Evolutionary conservation across 2,113 vertebrate species (phyloP), one percentile per base, ranked within the genome.

Genomic region (Thunnus maccoyii): DNA sequence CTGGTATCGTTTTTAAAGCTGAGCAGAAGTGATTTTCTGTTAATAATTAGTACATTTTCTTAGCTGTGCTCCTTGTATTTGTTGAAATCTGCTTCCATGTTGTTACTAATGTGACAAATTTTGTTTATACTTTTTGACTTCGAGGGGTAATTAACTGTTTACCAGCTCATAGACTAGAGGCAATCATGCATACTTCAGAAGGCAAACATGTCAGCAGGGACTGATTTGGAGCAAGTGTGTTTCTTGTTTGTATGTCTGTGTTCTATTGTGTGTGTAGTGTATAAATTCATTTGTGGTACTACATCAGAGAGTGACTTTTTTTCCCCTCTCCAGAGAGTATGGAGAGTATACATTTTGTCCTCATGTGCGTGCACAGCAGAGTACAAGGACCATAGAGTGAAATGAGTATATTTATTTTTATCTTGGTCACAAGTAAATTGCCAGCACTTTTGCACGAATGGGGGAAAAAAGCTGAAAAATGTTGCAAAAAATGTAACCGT

Each of bases 71-170:
- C 18, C 16, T 30, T 67, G 61, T 18, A 16, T 65, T 73, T 69
- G 44, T 50, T 56, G 2, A 83, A 61, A 80, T 80, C 22, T 51
- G 66, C 64, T 25, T 67, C 56, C 48, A 55, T 46, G 77, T 67
- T 44, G 66, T 68, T 44, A 76, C 48, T 65, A 69, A 83, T 56
- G 30, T 84, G 83, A 64, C 54, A 75, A 60, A 48, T 47, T 61
- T 68, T 76, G 60, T 85, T 84, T 69, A 25, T 30, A 67, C 50
- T 73, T 62, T 73, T 73, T 9, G 61, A 58, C 74, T 81, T 83
- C 66, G 67, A 62, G 85, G 77, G 75, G 66, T 82, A 87, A 89
- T 89, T 82, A 79, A 83, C 44, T 84, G 75, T 80, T 87, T 88
- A 86, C 76, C 54, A 86, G 48, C 52, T 88, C 58, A 54, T 54